These are phyloP conservation scores for Timandra comae DNA, from an alignment of 2,888 invertebrate species.

Conservation along the genomic window DNA sequence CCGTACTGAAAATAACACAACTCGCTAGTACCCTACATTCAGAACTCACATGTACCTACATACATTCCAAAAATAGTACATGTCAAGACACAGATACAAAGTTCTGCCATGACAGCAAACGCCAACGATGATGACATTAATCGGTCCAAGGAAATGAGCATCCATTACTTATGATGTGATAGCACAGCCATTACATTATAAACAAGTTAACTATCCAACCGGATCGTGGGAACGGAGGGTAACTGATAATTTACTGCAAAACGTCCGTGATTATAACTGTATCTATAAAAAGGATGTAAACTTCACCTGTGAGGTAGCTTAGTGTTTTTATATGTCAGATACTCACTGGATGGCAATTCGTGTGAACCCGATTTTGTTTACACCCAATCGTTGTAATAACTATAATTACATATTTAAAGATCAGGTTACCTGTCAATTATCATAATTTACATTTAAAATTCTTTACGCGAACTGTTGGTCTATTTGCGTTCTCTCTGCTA, in stretches of 20 bases:
- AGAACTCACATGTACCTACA: too few species aligned
- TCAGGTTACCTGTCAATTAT: too few species aligned
- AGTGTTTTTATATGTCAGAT: too few species aligned
- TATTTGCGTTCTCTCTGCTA: too few species aligned
- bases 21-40: constrained; percentile 68
- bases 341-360: too few species aligned
- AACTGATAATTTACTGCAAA: constrained; percentile 31
- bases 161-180: constrained; percentile 30
- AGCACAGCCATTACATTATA: constrained; percentile 24
- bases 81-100: constrained; percentile 10
- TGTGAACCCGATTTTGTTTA: too few species aligned
- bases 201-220: constrained; percentile 29
- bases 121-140: constrained; percentile 5
- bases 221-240: constrained; percentile 32
- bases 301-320: constrained; percentile 2
- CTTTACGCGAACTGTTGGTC: too few species aligned
- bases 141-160: constrained; percentile 29
- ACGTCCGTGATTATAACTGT: constrained; percentile 15
- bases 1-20: constrained; percentile 73
- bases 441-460: too few species aligned
- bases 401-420: too few species aligned
- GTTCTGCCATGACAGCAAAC: too few species aligned
- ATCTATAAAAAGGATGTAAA: constrained; percentile 10
- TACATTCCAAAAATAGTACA: too few species aligned
- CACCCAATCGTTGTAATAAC: too few species aligned